These are phyloP conservation scores for Ceramica pisi DNA, from an alignment of 2,888 invertebrate genomes.

Conservation along the genomic window DNA sequence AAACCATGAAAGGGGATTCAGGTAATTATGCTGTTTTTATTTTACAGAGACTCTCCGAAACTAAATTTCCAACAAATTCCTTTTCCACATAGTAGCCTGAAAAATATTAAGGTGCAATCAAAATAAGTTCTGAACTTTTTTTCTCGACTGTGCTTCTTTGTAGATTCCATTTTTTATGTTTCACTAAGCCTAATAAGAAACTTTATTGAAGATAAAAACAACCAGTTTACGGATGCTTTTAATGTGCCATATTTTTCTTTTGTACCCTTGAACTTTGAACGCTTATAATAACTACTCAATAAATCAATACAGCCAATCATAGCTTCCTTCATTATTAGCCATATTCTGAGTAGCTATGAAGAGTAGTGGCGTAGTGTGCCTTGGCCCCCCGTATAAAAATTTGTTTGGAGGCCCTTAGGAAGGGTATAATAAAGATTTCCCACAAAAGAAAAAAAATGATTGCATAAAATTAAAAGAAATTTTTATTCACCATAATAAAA, in stretches of 20 bases:
- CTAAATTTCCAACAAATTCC: background rate
- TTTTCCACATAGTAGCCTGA: background rate
- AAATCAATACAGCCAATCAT: slow-evolving; percentile 9
- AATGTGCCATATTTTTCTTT: background rate
- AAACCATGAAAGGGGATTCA: slow-evolving; percentile 98
- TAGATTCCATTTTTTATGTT: background rate
- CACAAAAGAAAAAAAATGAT: no score
- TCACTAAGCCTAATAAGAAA: background rate
- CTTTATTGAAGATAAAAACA: background rate
- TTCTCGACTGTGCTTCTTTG: background rate
- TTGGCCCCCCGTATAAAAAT: no score
- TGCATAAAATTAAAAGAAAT: no score
- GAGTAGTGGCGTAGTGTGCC: no score
- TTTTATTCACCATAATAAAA: no score
- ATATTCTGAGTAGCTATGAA: background rate
- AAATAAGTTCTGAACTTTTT: background rate
- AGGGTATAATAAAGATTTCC: no score
- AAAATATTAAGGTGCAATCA: no score
- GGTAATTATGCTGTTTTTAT: slow-evolving; percentile 70
- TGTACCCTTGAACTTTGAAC: slow-evolving; percentile 4
- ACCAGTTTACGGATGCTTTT: background rate
- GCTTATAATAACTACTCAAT: background rate
- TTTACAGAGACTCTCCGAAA: background rate
- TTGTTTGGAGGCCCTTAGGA: no score
- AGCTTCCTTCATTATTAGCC: background rate